Evolutionary conservation across 35 echinoderm and acorn worm genomes (phyloP), one percentile per base, ranked within the genome.

Genomic region (Diadema setosum): DNA sequence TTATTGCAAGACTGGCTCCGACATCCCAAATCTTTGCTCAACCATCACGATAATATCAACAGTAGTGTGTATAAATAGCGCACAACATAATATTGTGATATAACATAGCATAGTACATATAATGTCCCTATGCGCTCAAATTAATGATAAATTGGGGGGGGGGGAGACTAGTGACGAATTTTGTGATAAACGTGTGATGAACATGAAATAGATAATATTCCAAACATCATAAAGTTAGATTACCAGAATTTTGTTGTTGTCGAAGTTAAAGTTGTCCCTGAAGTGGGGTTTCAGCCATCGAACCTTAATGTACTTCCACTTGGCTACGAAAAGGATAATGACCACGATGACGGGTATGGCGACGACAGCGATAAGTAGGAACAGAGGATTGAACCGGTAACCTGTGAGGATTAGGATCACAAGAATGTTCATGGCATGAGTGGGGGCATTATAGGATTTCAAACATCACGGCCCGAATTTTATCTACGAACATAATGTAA

Each of bases 241-340:
- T 78, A 78, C 73, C 73, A 78, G n/a, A 36, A 78, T 36, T 78
- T 78, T 78, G 73, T 78, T 78, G n/a, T 78, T 7, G 11, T 78
- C 73, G 17, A 78, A 17, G 34, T 78, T 44, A 5, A 78, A 78
- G 73, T 32, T 44, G 11, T 78, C 36, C 21, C 44, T 78, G 40
- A 78, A 39, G 24, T 78, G 73, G 23, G 73, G 73, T 20, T 78
- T 78, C 35, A 78, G 40, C 73, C 73, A 78, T 78, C 40, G 33
- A 5, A 78, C 7, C 30, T 44, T 39, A 41, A 78, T 78, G 39
- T 78, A 78, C 37, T 78, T 78, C 73, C 73, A 78, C 30, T 78
- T 78, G 30, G 73, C 73, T 78, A 44, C 9, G 33, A 78, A 6
- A 3, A 78, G 73, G 20, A 78, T 23, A 5, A 36, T 15, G 40